Conservation (phyloP, 2,888 invertebrate species). For the Rhagonycha lutea region DNA sequence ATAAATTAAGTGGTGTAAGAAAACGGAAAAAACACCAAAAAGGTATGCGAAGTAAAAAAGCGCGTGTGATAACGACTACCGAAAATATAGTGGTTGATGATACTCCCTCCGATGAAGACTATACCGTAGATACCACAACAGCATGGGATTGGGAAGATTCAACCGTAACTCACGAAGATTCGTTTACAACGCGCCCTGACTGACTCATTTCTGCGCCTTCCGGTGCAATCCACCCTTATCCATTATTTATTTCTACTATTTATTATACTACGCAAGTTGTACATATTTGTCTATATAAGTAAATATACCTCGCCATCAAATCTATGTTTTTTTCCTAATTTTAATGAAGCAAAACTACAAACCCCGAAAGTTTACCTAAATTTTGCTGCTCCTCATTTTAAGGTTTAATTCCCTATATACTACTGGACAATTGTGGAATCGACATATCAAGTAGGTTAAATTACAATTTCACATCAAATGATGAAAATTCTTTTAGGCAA, state of each 20-base stretch:
- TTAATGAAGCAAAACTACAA: background rate
- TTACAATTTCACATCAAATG: too few species aligned
- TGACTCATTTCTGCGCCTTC: conserved; percentile 43
- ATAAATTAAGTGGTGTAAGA: conserved; percentile 56
- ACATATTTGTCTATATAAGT: conserved; percentile 50
- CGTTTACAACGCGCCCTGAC: conserved; percentile 45
- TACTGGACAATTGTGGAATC: too few species aligned
- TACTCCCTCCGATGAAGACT: conserved; percentile 53
- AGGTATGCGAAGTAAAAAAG: conserved; percentile 57
- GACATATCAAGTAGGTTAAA: too few species aligned
- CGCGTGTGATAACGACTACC: conserved; percentile 30
- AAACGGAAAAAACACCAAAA: conserved; percentile 57
- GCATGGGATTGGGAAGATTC: conserved; percentile 53
- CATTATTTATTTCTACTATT: conserved; percentile 55
- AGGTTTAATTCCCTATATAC: too few species aligned
- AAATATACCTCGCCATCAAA: conserved; percentile 48
- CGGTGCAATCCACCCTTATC: conserved; percentile 19
- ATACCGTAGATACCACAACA: conserved; percentile 52
- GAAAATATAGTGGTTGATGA: conserved; percentile 45
- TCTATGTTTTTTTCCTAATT: background rate
- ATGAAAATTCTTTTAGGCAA: too few species aligned
- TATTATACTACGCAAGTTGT: conserved; percentile 54
- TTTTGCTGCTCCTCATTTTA: too few species aligned
- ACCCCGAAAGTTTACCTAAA: background rate
- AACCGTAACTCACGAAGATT: conserved; percentile 45